phyloP scores from a whole-genome alignment of 1,140 invertebrate species.

The Acromyrmex echinatior region DNA sequence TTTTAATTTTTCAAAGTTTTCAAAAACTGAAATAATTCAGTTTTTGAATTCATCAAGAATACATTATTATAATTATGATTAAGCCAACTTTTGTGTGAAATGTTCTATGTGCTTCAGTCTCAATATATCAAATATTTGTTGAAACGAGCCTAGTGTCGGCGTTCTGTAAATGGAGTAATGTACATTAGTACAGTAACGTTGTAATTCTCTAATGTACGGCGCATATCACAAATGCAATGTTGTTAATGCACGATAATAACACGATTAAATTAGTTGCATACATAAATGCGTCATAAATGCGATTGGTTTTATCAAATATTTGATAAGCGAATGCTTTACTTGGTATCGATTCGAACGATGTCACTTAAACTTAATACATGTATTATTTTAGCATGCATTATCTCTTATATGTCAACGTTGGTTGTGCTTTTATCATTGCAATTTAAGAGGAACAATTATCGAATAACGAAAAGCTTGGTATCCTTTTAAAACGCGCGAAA shows the following conservation, averaged over 20 bases:
- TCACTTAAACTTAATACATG: neutral
- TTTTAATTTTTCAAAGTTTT: neutral
- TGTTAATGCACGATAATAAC: neutral
- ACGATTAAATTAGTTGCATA: neutral
- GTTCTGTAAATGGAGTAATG: conserved; percentile 6
- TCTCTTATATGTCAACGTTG: neutral
- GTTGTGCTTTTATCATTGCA: neutral
- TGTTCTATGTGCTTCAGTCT: neutral
- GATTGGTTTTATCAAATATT: neutral
- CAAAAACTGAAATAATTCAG: neutral
- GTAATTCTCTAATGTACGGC: conserved; percentile 7
- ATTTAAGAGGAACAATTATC: conserved; percentile 1
- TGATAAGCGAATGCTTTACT: neutral
- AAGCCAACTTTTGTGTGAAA: neutral
- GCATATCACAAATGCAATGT: neutral
- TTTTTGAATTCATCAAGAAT: neutral
- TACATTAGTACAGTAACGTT: neutral
- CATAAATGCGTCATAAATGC: conserved; percentile 1
- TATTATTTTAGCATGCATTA: neutral
- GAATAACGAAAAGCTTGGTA: conserved; percentile 15
- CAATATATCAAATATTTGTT: neutral
- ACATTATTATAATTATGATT: conserved; percentile 19
- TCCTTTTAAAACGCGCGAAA: neutral
- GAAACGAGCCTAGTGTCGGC: neutral
- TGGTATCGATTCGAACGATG: neutral